Evolutionary conservation across 2,888 invertebrate species (phyloP).

Genomic region (Eilema caniola): DNA sequence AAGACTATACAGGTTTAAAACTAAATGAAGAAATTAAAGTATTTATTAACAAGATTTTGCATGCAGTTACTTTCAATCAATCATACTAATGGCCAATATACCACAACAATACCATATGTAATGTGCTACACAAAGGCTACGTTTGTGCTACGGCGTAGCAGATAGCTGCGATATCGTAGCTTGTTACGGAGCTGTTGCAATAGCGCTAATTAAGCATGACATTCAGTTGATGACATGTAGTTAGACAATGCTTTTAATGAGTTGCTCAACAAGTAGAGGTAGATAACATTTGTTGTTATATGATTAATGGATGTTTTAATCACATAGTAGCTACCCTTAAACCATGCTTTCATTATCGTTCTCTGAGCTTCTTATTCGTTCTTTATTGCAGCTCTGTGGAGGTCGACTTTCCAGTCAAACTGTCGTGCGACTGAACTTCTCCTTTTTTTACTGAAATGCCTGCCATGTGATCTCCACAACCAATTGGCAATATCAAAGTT

Average conservation of each 20-base stretch:
- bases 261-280: not conserved
- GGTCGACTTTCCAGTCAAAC: no score
- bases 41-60: no score
- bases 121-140: slow-evolving; percentile 2
- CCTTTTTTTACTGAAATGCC: no score
- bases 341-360: no score
- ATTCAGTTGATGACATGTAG: not conserved
- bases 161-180: not conserved
- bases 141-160: not conserved
- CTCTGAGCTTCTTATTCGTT: no score
- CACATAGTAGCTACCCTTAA: no score
- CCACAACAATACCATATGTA: not conserved
- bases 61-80: not conserved
- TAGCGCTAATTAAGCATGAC: not conserved
- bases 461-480: no score
- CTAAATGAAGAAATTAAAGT: no score
- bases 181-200: not conserved
- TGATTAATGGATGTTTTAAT: not conserved
- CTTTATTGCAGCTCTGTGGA: no score
- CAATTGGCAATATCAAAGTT: no score
- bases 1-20: no score
- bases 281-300: not conserved
- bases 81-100: not conserved
- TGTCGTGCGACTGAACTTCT: no score
- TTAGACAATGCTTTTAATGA: not conserved